phyloP scores from a whole-genome alignment of 1,140 invertebrate genomes.

The Caerostris extrusa region DNA sequence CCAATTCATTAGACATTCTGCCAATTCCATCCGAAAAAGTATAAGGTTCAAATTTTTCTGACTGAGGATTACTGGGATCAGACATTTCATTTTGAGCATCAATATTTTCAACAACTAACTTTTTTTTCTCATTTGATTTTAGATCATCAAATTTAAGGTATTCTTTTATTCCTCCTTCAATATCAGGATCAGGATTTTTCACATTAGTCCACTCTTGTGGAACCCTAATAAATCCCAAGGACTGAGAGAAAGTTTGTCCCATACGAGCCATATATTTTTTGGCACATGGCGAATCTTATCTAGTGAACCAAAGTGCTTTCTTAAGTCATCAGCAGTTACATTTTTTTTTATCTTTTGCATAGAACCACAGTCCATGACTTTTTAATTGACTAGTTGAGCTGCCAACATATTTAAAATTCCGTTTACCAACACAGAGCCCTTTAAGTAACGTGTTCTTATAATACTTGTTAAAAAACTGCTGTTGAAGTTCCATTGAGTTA shows the following conservation, averaged over 20 bases:
- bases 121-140: background rate
- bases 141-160: slow-evolving; percentile 12
- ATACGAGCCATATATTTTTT: slow-evolving; percentile 80
- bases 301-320: slow-evolving; percentile 78
- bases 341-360: slow-evolving; percentile 77
- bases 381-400: slow-evolving; percentile 80
- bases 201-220: slow-evolving; percentile 85
- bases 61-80: slow-evolving; percentile 42
- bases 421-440: slow-evolving; percentile 77
- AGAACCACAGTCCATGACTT: slow-evolving; percentile 80
- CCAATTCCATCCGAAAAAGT: slow-evolving; percentile 80
- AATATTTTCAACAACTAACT: background rate
- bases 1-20: slow-evolving; percentile 78
- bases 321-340: slow-evolving; percentile 68
- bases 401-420: slow-evolving; percentile 80
- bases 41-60: slow-evolving; percentile 76
- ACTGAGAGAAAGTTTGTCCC: slow-evolving; percentile 84
- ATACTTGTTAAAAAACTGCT: slow-evolving; percentile 55
- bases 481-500: background rate
- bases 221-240: slow-evolving; percentile 86
- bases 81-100: background rate
- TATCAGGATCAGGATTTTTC: slow-evolving; percentile 52
- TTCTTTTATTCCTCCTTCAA: slow-evolving; percentile 34
- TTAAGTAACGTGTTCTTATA: slow-evolving; percentile 65
- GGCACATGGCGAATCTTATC: slow-evolving; percentile 78